These are phyloP conservation scores for Elmis aenea DNA, from an alignment of 2,888 invertebrate species.

Conservation along the genomic window DNA sequence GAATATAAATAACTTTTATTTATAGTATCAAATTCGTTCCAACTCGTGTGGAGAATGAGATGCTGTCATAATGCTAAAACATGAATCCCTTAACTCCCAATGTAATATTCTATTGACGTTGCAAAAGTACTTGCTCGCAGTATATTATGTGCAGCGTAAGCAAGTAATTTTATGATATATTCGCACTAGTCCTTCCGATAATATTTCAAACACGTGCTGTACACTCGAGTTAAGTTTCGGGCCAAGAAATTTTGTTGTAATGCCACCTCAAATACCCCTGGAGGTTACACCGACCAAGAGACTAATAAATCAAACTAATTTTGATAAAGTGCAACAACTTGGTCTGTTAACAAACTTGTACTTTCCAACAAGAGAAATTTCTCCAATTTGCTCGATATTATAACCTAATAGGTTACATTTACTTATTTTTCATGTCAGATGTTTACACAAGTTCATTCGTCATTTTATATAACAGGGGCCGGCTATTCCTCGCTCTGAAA, in stretches of 20 bases:
- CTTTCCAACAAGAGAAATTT: slow-evolving; percentile 6
- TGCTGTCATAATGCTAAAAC: too few species aligned
- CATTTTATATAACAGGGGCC: slow-evolving; percentile 15
- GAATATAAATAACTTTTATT: too few species aligned
- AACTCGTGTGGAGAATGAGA: too few species aligned
- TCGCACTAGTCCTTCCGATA: too few species aligned
- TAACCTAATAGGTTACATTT: slow-evolving; percentile 16
- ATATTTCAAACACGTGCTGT: too few species aligned
- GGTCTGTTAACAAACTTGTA: slow-evolving; percentile 12
- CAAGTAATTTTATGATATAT: too few species aligned
- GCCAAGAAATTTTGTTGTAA: background rate
- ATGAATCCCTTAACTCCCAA: too few species aligned
- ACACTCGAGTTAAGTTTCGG: too few species aligned
- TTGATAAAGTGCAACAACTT: slow-evolving; percentile 12
- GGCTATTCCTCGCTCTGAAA: slow-evolving; percentile 9
- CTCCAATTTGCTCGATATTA: slow-evolving; percentile 7
- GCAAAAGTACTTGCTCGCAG: too few species aligned
- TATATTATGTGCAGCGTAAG: too few species aligned
- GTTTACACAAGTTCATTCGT: slow-evolving; percentile 19
- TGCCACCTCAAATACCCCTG: background rate
- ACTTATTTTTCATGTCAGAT: slow-evolving; percentile 21
- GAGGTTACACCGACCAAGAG: background rate
- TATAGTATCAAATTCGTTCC: too few species aligned
- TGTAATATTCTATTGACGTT: too few species aligned
- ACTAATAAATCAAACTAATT: slow-evolving; percentile 13